A percentile compares a stretch with the other conserved stretches of the same genome.
Conservation (phyloP, 1,140 invertebrate species). For the Sarcophaga peregrina region DNA sequence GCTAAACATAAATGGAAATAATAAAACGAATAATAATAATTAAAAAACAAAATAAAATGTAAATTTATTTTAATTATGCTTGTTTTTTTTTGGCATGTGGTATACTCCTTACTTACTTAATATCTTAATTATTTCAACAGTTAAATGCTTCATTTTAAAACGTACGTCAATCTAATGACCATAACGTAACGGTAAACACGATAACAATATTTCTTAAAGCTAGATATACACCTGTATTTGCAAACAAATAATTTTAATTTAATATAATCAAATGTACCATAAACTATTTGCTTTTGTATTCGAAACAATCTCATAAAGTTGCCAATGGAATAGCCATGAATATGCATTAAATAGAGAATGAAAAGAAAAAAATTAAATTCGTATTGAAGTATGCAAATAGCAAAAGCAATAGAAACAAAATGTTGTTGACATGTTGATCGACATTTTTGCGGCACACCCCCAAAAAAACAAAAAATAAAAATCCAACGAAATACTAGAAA, state of each 20-base stretch:
- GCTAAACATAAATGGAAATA: neutral
- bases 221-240: slow-evolving; percentile 1
- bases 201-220: neutral
- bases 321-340: neutral
- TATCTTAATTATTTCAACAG: slow-evolving; percentile 5
- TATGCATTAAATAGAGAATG: neutral
- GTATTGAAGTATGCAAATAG: neutral
- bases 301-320: neutral
- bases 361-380: neutral
- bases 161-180: neutral
- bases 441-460: slow-evolving; percentile 38
- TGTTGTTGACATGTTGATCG: slow-evolving; percentile 39
- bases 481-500: neutral
- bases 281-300: neutral
- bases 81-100: slow-evolving; percentile 8
- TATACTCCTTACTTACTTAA: neutral
- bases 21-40: neutral
- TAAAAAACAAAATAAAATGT: neutral
- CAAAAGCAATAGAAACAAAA: neutral
- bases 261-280: neutral
- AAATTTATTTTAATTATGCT: neutral
- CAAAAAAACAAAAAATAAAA: neutral
- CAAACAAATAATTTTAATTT: neutral
- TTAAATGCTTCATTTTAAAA: neutral
- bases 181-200: neutral